Percentiles rank a stretch among this genome's conserved stretches.
phyloP scores from a whole-genome alignment of 2,797 vertebrate genomes.

The Betta splendens region DNA sequence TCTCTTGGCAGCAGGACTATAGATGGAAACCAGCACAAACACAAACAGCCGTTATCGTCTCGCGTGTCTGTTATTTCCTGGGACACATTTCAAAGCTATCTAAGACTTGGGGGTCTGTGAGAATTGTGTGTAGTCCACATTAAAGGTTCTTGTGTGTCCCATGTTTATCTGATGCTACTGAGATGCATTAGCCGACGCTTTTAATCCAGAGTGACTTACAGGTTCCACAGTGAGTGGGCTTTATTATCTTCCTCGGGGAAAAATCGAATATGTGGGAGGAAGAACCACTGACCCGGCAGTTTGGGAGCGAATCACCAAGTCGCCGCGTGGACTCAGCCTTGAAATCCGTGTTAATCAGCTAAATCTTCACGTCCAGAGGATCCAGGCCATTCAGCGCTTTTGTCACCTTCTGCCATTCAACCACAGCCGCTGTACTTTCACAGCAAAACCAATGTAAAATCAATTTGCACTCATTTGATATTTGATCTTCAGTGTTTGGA shows the following conservation, averaged over 20 bases:
- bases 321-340: slow-evolving; percentile 2
- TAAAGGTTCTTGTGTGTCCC: slow-evolving; percentile 20
- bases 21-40: not conserved
- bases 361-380: not conserved
- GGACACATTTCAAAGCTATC: not conserved
- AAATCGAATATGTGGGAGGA: too few species aligned
- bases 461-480: slow-evolving; percentile 4
- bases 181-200: slow-evolving; percentile 1
- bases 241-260: too few species aligned
- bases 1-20: not conserved
- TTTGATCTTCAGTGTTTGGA: not conserved
- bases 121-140: slow-evolving; percentile 20
- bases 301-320: not conserved
- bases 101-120: too few species aligned
- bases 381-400: not conserved
- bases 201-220: not conserved
- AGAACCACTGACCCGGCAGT: too few species aligned
- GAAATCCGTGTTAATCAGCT: slow-evolving; percentile 30
- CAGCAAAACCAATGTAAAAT: slow-evolving; percentile 12
- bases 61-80: slow-evolving; percentile 2
- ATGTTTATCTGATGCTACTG: slow-evolving; percentile 22
- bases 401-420: slow-evolving; percentile 3
- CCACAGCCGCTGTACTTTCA: slow-evolving; percentile 1
- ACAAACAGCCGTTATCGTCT: not conserved
- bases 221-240: too few species aligned